Evolutionary conservation across 2,888 invertebrate genomes (phyloP), one percentile per base, ranked within the genome.

Genomic region (Limnephilus marmoratus): DNA sequence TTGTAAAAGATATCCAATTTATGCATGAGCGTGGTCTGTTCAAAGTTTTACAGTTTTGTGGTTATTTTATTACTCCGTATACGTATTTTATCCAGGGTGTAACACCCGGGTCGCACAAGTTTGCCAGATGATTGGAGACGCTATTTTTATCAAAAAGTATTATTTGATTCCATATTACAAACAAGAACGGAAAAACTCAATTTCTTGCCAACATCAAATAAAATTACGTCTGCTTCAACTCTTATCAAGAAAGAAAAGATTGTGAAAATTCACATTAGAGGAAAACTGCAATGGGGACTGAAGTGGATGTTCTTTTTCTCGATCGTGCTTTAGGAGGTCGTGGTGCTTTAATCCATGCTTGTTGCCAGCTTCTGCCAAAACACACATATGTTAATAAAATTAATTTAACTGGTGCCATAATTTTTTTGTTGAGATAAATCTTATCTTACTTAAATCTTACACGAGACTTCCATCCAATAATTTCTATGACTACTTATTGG

Each of bases 41-140:
- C 83, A 34, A 41, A 83, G 83, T 83, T 34, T 83, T 34, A 37
- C 68, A 83, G 83, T 83, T 37, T 37, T 37, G 83, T 34, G 83
- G 83, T 9, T 24, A 83, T 83, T 83, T 34, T 83, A 83, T 34
- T 37, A 83, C 9, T 37, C 24, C 82, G 34, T 37, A 24, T 83
- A 83, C 68, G 68, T 68, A 68, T 68, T 68, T 68, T 68, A 68
- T 68, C 24, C 68, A 68, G 68, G 68, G 68, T 24, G 68, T 68
- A 68, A 68, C 68, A 68, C 68, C 9, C 68, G 24, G 68, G 68
- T 68, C 68, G 9, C 68, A n/a, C 24, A 68, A 68, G 68, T 68
- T 68, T 68, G 24, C 68, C 68, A 68, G 68, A 68, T n/a, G 68
- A 68, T 68, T 68, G 68, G 68, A 68, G 68, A 68, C 68, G 68